These are phyloP conservation scores for Plemyria rubiginata DNA, from an alignment of 2,888 invertebrate genomes.

Conservation along the genomic window DNA sequence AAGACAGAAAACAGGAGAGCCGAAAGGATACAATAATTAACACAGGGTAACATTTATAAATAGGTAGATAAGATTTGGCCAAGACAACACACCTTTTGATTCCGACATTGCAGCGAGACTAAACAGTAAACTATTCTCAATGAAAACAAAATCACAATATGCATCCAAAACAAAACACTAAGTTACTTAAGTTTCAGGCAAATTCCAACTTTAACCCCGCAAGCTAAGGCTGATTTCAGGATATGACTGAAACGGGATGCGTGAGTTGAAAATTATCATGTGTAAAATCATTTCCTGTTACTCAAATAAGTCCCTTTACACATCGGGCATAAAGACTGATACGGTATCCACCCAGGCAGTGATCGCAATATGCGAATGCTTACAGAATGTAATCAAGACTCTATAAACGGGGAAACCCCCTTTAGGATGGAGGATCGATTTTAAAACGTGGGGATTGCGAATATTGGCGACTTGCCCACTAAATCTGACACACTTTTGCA, in stretches of 20 bases:
- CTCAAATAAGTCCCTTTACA: not conserved
- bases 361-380: not conserved
- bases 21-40: not conserved
- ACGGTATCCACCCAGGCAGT: not conserved
- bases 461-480: not conserved
- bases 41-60: not conserved
- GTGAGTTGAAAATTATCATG: not conserved
- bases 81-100: conserved; percentile 28
- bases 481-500: conserved; percentile 2
- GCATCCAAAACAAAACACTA: not conserved
- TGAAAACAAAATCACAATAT: conserved; percentile 3
- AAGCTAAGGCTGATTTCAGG: not conserved
- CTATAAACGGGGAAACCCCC: conserved; percentile 5
- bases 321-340: not conserved
- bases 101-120: conserved; percentile 33
- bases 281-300: not conserved
- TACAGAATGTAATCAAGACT: not conserved
- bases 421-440: not conserved
- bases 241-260: not conserved
- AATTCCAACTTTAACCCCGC: conserved; percentile 1
- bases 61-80: not conserved
- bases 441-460: not conserved
- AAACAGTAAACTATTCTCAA: conserved; percentile 2
- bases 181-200: not conserved
- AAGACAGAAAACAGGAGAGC: conserved; percentile 28